Evolutionary conservation across 2,888 invertebrate species (phyloP).

Genomic region (Acrocyrtus sp.): DNA sequence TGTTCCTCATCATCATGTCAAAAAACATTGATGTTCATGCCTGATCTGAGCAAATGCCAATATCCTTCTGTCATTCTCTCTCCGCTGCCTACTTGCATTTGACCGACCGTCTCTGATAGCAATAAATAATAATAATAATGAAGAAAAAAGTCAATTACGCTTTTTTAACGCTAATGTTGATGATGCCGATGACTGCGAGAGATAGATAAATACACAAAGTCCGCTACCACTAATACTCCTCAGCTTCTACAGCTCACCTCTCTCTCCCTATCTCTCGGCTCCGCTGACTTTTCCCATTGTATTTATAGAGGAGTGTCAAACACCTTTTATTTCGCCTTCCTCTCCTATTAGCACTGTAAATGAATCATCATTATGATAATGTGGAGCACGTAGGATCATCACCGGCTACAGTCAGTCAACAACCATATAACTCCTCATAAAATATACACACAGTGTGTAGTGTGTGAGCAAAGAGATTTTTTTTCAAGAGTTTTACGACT

Average conservation of each 20-base stretch:
- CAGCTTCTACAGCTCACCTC: not conserved
- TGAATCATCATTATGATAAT: conserved; percentile 50
- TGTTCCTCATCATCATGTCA: too few species aligned
- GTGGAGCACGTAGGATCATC: conserved; percentile 47
- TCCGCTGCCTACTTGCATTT: too few species aligned
- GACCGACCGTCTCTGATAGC: too few species aligned
- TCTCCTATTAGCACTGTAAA: conserved; percentile 43
- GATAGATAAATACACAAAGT: too few species aligned
- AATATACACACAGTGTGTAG: conserved; percentile 6
- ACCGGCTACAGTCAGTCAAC: too few species aligned
- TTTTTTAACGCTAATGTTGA: conserved; percentile 5
- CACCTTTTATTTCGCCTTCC: too few species aligned
- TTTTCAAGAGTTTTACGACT: conserved; percentile 41
- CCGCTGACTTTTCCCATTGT: not conserved
- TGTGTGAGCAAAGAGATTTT: not conserved
- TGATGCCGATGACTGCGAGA: too few species aligned
- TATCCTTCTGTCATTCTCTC: too few species aligned
- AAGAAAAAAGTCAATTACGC: conserved; percentile 43
- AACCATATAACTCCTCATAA: not conserved
- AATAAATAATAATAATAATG: too few species aligned
- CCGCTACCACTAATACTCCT: not conserved
- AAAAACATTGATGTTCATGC: too few species aligned
- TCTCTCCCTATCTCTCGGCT: not conserved
- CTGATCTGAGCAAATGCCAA: too few species aligned
- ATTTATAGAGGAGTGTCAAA: conserved; percentile 29